phyloP scores from a whole-genome alignment of 2,797 vertebrate genomes.

The Orestias chungarensis region DNA sequence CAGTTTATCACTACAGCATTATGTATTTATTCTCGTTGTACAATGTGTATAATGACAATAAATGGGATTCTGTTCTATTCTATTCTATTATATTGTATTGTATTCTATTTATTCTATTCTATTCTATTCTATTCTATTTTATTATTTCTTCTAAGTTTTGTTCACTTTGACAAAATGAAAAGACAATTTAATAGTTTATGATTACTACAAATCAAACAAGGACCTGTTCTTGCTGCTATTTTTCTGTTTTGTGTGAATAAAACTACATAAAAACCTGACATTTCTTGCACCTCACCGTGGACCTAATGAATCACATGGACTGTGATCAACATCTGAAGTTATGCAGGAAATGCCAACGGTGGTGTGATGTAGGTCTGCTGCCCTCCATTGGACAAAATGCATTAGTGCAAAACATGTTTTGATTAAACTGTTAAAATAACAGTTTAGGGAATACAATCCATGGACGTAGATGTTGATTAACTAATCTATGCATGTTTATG shows the following conservation, averaged over 20 bases:
- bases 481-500: background rate
- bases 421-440: background rate
- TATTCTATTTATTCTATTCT: too few species aligned
- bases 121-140: too few species aligned
- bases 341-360: background rate
- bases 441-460: background rate
- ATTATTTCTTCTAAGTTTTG: too few species aligned
- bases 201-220: background rate
- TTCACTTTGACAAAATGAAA: background rate
- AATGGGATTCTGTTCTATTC: too few species aligned
- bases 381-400: constrained; percentile 52
- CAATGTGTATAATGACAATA: too few species aligned
- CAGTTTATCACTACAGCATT: constrained; percentile 25
- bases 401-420: constrained; percentile 36
- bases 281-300: constrained; percentile 32
- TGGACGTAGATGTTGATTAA: background rate
- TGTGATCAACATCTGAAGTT: constrained; percentile 9
- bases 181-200: background rate
- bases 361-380: constrained; percentile 50
- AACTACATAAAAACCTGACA: constrained; percentile 17
- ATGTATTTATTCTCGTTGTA: constrained; percentile 40
- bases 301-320: constrained; percentile 3
- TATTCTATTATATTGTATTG: too few species aligned
- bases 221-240: background rate
- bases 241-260: constrained; percentile 5